A percentile compares a stretch with the other conserved stretches of the same genome.
These are phyloP conservation scores for Drosophila merina DNA, from an alignment of 2,888 invertebrate species.

Conservation along the genomic window DNA sequence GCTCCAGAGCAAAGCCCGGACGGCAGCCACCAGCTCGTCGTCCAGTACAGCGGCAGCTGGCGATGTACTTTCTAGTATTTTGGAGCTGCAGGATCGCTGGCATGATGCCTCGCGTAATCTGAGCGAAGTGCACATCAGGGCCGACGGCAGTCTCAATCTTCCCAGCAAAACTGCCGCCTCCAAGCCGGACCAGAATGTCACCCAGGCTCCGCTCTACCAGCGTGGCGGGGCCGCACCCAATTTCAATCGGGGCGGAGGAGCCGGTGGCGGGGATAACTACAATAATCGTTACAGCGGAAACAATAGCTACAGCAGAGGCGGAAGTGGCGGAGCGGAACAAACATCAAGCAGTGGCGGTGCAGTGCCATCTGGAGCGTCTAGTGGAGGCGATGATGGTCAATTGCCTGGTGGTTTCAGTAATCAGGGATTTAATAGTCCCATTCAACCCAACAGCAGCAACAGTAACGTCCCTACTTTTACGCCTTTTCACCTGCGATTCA, in stretches of 20 bases:
- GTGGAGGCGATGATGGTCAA: constrained; percentile 31
- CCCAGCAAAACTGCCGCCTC: constrained; percentile 33
- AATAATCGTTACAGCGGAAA: constrained; percentile 75
- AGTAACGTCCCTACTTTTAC: constrained; percentile 58
- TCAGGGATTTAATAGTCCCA: constrained; percentile 57
- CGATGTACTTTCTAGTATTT: constrained; percentile 89
- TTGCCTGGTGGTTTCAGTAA: constrained; percentile 41
- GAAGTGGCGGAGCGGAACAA: constrained; percentile 20
- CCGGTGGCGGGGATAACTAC: constrained; percentile 82
- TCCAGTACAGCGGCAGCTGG: constrained; percentile 77
- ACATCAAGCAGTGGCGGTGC: constrained; percentile 57
- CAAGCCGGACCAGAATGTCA: constrained; percentile 61
- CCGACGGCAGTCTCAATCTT: constrained; percentile 87
- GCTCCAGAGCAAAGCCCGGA: constrained; percentile 67
- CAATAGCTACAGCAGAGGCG: constrained; percentile 61
- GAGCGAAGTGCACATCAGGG: constrained; percentile 84
- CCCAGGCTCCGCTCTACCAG: constrained; percentile 87
- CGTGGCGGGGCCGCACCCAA: constrained; percentile 84
- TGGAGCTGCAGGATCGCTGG: constrained; percentile 89
- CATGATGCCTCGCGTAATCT: constrained; percentile 87
- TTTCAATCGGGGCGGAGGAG: constrained; percentile 80
- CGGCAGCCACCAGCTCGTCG: constrained; percentile 27
- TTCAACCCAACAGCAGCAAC: constrained; percentile 59
- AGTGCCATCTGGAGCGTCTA: constrained; percentile 35
- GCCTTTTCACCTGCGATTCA: constrained; percentile 79